Evolutionary conservation across 1,140 invertebrate species (phyloP), one percentile per base, ranked within the genome.

Genomic region (Aphis gossypii): DNA sequence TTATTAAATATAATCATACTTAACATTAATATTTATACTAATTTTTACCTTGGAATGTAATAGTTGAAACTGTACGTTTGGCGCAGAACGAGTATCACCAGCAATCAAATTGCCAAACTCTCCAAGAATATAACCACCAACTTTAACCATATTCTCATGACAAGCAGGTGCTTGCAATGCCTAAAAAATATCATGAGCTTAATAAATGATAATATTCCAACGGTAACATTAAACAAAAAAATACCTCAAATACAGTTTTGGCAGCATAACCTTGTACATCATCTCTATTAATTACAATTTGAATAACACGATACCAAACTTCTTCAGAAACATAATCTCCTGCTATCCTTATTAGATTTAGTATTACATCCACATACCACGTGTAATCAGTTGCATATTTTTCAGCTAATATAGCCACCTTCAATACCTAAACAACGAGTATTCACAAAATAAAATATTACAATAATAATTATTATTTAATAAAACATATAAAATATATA

Each of bases 111-210:
- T 99, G 51, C 99, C 99, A 96, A 99, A 99, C 96, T 99, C 99
- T 93, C 99, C 99, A 83, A 99, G 96, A 94, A 99, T 99, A 95
- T 99, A 99, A 48, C 99, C 99, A 92, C 99, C 99, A 86, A 99
- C 99, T 97, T 99, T 99, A 0, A 99, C 99, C 99, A 99, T 99
- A 95, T 99, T 99, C 96, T 99, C 99, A 96, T 99, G 99, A 95
- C 99, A 99, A 89, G 99, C 99, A 48, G 99, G 98, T 84, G 99
- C 99, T 96, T 99, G 99, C 88, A 99, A 95, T 94, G 99, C 98
- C 97, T 97, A 95, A 92, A 92, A 94, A 56, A 44, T 9, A 76
- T n/a, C 35, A 89, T 8, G 41, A 56, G 21, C 14, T 35, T 23
- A 20, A 51, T 48, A 54, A 84, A 21, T 92, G 11, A 86, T 91